Base-by-base conservation (phyloP, 2,888 invertebrate genomes). In the Oasisia sp. region DNA sequence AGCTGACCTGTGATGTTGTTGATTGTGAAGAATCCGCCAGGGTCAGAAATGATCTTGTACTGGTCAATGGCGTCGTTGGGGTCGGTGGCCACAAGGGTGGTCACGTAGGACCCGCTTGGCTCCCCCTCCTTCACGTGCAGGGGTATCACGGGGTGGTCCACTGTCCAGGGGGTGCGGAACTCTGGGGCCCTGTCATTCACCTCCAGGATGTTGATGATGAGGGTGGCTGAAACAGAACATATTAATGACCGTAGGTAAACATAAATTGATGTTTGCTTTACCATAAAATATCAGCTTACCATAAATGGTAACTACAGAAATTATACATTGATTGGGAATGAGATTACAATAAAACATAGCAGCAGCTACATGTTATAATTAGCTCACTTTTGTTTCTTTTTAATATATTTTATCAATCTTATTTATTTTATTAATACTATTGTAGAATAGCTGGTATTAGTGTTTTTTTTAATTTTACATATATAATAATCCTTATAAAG, bases 101-200 rank as follows among this genome's bases (percentile, higher is more conserved):
- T 94, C 12, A 96, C 94, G 93, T 94, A 95, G 14, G 94, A 93
- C 8, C 95, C 95, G 0, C 93, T 91, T 11, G 95, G 94, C 32
- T 94, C 94, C 89, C 95, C 96, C 92, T 96, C 96, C 32, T 92
- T 92, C 9, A 96, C 93, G 7, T 92, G 94, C 56, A 95, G 92
- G 91, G 94, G 93, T 90, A 95, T 94, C 91, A 97, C 96, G 0
- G 98, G 98, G 94, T 97, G 97, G 91, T 97, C 97, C 27, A 96
- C 96, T 0, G 97, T 97, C 98, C 98, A 98, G 0, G 98, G 98
- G n/a, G 97, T 97, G 93, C 97, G 96, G 95, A 98, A 98, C 93
- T 96, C 96, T 0, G 97, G 97, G 3, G 97, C 96, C 93, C 97
- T 96, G 93, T 97, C 97, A 95, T 97, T 97, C 32, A 97, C 97